Percentiles rank a stretch among this genome's conserved stretches.
Evolutionary conservation across 2,888 invertebrate species (phyloP).

Genomic region (Euclidia mi): DNA sequence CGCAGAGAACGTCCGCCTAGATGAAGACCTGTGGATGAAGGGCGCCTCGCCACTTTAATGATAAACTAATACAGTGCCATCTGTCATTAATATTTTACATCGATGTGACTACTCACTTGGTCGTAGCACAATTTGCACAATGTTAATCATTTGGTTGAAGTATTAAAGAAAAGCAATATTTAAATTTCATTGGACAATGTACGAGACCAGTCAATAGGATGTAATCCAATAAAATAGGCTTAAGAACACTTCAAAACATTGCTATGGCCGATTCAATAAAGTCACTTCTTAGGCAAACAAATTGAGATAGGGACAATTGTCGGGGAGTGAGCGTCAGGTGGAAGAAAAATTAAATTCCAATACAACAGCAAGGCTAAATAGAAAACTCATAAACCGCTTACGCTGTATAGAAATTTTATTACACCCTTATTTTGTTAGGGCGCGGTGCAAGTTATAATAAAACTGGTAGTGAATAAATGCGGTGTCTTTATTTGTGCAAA

Average conservation of each 20-base stretch:
- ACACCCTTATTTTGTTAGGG: constrained; percentile 52
- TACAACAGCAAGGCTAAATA: constrained; percentile 63
- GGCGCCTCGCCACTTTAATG: no score
- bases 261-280: constrained; percentile 43
- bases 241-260: constrained; percentile 34
- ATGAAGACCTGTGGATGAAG: no score
- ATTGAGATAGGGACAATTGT: constrained; percentile 50
- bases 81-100: no score
- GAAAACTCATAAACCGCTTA: constrained; percentile 74
- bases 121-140: no score
- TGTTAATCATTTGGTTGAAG: no score
- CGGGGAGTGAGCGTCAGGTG: constrained; percentile 50
- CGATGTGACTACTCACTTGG: no score
- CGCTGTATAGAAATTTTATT: constrained; percentile 65
- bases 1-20: no score
- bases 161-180: constrained; percentile 16
- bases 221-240: constrained; percentile 32
- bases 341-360: constrained; percentile 63
- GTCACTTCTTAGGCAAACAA: constrained; percentile 45
- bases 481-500: no score
- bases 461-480: no score
- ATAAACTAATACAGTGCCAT: no score
- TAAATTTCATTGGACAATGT: constrained; percentile 21
- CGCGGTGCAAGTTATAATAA: constrained; percentile 12
- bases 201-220: constrained; percentile 15